Percentiles rank a stretch among this genome's conserved stretches.
phyloP scores from a whole-genome alignment of 2,888 invertebrate species.

The Pachliopta kotzebuea region DNA sequence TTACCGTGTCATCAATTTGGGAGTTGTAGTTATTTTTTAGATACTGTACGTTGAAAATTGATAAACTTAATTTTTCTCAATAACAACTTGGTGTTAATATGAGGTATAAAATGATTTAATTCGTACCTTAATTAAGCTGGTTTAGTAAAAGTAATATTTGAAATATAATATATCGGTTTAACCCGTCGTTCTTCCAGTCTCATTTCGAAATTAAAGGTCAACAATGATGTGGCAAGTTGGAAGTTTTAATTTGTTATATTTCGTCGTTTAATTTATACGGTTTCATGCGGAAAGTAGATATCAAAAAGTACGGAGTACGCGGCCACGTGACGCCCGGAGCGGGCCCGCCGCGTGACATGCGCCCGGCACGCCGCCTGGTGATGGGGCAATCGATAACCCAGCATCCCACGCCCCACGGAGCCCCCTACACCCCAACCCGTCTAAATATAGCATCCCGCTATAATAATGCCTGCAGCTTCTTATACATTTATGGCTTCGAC shows the following conservation, averaged over 20 bases:
- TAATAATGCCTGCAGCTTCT: slow-evolving; percentile 54
- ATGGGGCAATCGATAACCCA: slow-evolving; percentile 76
- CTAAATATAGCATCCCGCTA: slow-evolving; percentile 73
- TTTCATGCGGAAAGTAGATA: not conserved
- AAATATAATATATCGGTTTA: not conserved
- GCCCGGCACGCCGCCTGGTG: slow-evolving; percentile 60
- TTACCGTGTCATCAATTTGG: slow-evolving; percentile 30
- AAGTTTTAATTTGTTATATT: not conserved
- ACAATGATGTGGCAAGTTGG: not conserved
- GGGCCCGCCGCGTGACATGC: slow-evolving; percentile 49
- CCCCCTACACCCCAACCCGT: slow-evolving; percentile 57
- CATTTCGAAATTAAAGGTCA: not conserved
- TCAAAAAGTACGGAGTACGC: not conserved
- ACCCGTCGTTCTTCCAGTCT: not conserved
- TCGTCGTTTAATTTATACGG: not conserved
- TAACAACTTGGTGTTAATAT: too few relatives aligned
- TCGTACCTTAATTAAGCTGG: not conserved
- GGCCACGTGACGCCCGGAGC: slow-evolving; percentile 32
- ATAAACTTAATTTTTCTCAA: not conserved
- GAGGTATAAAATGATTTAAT: too few relatives aligned
- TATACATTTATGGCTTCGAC: slow-evolving; percentile 10
- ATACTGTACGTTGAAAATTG: not conserved
- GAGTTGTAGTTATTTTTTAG: slow-evolving; percentile 3
- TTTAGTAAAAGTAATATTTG: not conserved
- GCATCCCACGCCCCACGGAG: slow-evolving; percentile 57